Percentiles rank a stretch among this genome's conserved stretches.
These are phyloP conservation scores for Apis cerana DNA, from an alignment of 1,140 invertebrate species.

Conservation along the genomic window DNA sequence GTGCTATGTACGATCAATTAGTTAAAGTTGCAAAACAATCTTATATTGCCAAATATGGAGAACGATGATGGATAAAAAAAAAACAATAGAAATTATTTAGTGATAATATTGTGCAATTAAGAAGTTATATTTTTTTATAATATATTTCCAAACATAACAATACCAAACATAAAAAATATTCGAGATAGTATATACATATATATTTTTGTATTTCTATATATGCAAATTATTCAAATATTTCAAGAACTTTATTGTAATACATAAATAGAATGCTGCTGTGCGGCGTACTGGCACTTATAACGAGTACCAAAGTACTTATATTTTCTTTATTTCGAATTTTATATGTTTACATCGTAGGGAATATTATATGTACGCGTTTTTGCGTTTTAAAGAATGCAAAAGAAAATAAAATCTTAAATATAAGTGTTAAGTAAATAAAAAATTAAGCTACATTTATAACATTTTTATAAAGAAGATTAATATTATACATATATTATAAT, in stretches of 20 bases:
- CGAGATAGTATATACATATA: no score
- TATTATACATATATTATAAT: background rate
- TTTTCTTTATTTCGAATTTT: conserved; percentile 48
- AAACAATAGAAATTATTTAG: background rate
- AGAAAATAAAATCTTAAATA: no score
- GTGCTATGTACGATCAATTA: conserved; percentile 79
- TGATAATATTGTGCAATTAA: background rate
- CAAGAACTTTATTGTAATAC: background rate
- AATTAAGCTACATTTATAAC: background rate
- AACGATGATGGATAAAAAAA: conserved; percentile 25
- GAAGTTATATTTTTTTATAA: background rate
- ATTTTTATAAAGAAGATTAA: background rate
- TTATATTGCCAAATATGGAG: conserved; percentile 63
- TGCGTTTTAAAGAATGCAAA: no score
- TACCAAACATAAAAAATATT: background rate
- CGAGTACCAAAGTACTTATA: conserved; percentile 25
- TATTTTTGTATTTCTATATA: background rate
- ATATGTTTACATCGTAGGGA: background rate
- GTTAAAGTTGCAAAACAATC: conserved; percentile 74
- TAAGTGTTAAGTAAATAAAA: background rate
- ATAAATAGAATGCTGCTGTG: background rate
- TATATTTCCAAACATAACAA: background rate
- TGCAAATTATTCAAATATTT: background rate
- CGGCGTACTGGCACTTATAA: background rate
- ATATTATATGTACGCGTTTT: background rate